These are phyloP conservation scores for Lasioglossum morio DNA, from an alignment of 2,888 invertebrate species.

Conservation along the genomic window DNA sequence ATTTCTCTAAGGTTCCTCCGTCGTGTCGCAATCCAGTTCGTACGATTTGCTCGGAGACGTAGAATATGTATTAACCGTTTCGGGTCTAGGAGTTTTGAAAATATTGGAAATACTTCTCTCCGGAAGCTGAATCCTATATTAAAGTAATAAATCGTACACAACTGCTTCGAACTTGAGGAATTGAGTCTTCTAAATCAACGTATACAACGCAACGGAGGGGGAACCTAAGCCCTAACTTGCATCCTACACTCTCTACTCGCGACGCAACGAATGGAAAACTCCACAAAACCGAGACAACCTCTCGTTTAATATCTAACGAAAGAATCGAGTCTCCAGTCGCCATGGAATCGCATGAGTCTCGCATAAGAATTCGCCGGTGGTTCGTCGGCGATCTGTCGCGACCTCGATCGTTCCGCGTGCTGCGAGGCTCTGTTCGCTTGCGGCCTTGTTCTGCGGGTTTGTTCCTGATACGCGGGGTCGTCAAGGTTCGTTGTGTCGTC, in stretches of 20 bases:
- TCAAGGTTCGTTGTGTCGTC: constrained; percentile 35
- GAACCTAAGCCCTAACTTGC: not conserved
- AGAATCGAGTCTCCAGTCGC: constrained; percentile 74
- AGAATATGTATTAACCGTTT: too few relatives aligned
- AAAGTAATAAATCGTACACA: too few relatives aligned
- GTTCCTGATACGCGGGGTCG: constrained; percentile 38
- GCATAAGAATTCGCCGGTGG: constrained; percentile 76
- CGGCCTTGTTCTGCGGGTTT: not conserved
- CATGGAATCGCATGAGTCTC: constrained; percentile 75
- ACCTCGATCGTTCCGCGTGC: constrained; percentile 6
- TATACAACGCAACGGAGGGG: not conserved
- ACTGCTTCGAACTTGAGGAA: too few relatives aligned
- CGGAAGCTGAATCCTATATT: too few relatives aligned
- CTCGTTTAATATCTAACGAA: constrained; percentile 73
- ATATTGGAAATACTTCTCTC: too few relatives aligned
- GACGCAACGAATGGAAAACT: not conserved
- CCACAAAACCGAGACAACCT: not conserved
- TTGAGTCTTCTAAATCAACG: too few relatives aligned
- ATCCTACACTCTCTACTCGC: not conserved
- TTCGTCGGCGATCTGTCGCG: constrained; percentile 48
- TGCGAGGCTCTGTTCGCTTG: not conserved
- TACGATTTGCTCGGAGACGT: not conserved
- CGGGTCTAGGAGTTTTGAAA: too few relatives aligned
- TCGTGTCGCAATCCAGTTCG: not conserved
- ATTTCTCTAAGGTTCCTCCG: not conserved